These are phyloP conservation scores for Crocallis elinguaria DNA, from an alignment of 2,888 invertebrate genomes.

Conservation along the genomic window DNA sequence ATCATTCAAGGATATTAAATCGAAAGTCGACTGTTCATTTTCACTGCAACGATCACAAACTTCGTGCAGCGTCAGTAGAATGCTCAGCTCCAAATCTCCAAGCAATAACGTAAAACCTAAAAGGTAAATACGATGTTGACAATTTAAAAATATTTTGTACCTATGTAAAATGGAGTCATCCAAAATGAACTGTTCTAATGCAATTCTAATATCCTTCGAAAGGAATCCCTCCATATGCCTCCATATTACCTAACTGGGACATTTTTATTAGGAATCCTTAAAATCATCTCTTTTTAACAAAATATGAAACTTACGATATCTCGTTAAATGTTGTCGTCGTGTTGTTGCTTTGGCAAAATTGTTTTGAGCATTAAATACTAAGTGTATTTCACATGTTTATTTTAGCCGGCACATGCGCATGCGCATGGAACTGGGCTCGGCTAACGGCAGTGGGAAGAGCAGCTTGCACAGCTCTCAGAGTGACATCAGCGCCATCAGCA, in stretches of 20 bases:
- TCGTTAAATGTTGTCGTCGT: background rate
- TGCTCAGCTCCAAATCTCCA: conserved; percentile 75
- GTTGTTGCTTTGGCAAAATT: background rate
- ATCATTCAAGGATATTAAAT: conserved; percentile 94
- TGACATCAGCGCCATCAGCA: conserved; percentile 86
- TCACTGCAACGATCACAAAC: conserved; percentile 80
- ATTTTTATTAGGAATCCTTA: too few relatives aligned
- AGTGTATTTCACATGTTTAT: too few relatives aligned
- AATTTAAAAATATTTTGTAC: background rate
- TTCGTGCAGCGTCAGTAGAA: conserved; percentile 76
- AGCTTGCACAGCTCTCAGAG: conserved; percentile 89
- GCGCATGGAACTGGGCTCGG: conserved; percentile 80
- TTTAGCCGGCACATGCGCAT: conserved; percentile 80
- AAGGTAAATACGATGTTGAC: conserved; percentile 56
- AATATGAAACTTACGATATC: too few relatives aligned
- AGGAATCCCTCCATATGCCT: too few relatives aligned
- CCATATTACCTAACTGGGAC: too few relatives aligned
- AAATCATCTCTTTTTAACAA: too few relatives aligned
- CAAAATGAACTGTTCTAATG: too few relatives aligned
- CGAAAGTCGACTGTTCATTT: conserved; percentile 88
- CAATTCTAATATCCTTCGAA: too few relatives aligned
- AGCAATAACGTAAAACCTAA: conserved; percentile 76
- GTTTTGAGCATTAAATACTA: background rate
- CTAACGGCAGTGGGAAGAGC: conserved; percentile 83
- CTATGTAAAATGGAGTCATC: too few relatives aligned